phyloP scores from a whole-genome alignment of 2,888 invertebrate species.

The Salticus scenicus region DNA sequence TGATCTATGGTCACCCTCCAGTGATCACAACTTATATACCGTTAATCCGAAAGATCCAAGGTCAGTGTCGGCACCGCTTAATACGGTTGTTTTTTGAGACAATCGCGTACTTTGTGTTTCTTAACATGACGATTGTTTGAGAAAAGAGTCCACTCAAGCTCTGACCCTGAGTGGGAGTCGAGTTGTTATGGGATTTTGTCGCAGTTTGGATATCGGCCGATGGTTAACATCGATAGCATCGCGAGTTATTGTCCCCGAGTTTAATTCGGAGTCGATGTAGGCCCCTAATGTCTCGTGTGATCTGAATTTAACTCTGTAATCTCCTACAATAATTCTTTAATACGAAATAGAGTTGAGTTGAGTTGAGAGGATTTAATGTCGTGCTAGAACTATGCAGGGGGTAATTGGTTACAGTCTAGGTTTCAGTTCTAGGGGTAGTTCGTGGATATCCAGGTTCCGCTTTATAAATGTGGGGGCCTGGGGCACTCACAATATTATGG shows the following conservation, averaged over 20 bases:
- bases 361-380: no score
- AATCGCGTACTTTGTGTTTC: background rate
- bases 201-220: slow-evolving; percentile 4
- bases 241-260: background rate
- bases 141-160: background rate
- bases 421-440: no score
- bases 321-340: no score
- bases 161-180: background rate
- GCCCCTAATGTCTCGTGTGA: background rate
- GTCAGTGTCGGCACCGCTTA: slow-evolving; percentile 32
- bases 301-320: background rate
- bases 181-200: slow-evolving; percentile 13
- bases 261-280: background rate
- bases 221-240: background rate
- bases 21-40: slow-evolving; percentile 20
- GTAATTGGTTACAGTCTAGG: no score
- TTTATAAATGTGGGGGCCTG: no score
- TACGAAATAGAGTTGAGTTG: no score
- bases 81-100: slow-evolving; percentile 9
- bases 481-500: no score
- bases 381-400: no score
- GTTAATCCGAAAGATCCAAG: slow-evolving; percentile 25
- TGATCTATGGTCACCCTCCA: slow-evolving; percentile 42
- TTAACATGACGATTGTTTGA: background rate
- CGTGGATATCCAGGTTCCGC: no score